Base-by-base conservation (phyloP, 2,797 vertebrate species). In the Coregonus sp. region DNA sequence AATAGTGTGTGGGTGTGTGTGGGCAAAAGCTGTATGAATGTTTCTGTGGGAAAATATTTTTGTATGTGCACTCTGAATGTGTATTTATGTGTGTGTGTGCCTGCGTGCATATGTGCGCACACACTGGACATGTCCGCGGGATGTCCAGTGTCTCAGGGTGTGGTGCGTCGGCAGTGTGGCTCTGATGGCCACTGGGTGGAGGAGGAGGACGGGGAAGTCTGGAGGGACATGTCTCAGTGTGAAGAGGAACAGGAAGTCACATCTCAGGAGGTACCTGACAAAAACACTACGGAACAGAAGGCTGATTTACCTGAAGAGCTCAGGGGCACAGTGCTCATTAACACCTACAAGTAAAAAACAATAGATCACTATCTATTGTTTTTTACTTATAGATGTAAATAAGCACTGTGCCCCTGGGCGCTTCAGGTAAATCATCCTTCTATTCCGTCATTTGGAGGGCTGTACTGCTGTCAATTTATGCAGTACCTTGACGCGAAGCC, bases 221-320 rank as follows among this genome's bases (percentile, higher is more conserved):
- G 95, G 95, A 86, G 95, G 50, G 95, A 96, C 88, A 93, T 89
- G 81, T 92, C 88, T 0, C 92, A 95, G 87, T 96, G 95, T 6
- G 90, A 95, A 67, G 94, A 96, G 70, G 95, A 95, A 82, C 81
- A 86, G 79, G 94, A 94, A 54, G 82, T 91, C 33, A 65, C 78
- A 0, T 78, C 76, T 0, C 91, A 95, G 79, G 95, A 95, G 94
- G 95, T 96, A 88, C 0, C 2, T 18, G 2, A 0, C 20, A 25
- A 79, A 70, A 63, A 25, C 25, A 25, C 25, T 25, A 59, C 1
- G 20, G 2, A 25, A 9, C 4, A 25, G 20, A 29, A 29, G 25
- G 29, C 29, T 66, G 63, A 25, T 25, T 70, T 11, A 70, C 9
- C 18, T 50, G 15, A 20, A 37, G n/a, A 47, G 18, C 4, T 40